phyloP scores from a whole-genome alignment of 2,113 vertebrate species.

The Brachyhypopomus occidentalis region DNA sequence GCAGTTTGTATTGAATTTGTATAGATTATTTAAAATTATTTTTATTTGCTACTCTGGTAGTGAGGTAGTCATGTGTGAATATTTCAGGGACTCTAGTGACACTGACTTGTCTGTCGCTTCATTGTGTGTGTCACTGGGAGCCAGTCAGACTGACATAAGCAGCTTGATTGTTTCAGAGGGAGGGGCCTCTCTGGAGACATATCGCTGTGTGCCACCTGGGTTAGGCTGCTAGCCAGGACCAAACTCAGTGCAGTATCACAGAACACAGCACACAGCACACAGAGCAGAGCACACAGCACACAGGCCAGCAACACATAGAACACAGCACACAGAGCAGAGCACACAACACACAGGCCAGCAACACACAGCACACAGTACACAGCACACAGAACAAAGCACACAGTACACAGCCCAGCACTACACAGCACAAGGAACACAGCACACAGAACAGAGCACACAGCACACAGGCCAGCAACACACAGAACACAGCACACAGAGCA shows the following conservation, averaged over 20 bases:
- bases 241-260: neutral
- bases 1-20: neutral
- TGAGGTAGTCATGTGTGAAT: neutral
- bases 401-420: too few species aligned
- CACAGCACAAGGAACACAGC: too few species aligned
- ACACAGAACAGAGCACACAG: too few species aligned
- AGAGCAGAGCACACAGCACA: neutral
- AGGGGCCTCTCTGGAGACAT: neutral
- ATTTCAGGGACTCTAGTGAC: neutral
- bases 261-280: neutral
- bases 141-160: constrained; percentile 1
- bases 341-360: neutral
- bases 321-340: neutral
- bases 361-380: neutral
- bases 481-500: too few species aligned
- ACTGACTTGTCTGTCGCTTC: neutral
- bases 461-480: neutral
- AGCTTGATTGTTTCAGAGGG: constrained; percentile 10
- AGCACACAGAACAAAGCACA: too few species aligned
- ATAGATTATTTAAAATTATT: neutral
- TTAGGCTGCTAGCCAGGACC: neutral
- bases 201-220: neutral
- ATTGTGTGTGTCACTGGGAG: constrained; percentile 1
- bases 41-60: neutral
- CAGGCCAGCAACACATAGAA: neutral